Evolutionary conservation across 1,140 invertebrate genomes (phyloP).

Genomic region (Ptiloglossa arizonensis): DNA sequence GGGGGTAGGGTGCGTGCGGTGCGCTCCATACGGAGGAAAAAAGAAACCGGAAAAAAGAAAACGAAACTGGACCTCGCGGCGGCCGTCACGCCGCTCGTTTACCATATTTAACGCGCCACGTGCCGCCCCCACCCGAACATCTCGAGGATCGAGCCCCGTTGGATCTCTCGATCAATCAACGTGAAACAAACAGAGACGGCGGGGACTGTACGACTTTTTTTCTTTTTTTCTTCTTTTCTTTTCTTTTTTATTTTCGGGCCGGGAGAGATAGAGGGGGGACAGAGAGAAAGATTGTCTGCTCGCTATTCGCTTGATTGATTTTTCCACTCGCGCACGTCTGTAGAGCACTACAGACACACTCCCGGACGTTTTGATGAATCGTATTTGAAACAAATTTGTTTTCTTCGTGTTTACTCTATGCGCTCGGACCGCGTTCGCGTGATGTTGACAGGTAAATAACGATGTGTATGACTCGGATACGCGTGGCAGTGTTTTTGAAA

Average conservation of each 20-base stretch:
- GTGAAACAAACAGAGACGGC: constrained; percentile 32
- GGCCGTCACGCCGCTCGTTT: constrained; percentile 50
- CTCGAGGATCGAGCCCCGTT: constrained; percentile 43
- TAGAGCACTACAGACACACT: not conserved
- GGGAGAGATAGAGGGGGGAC: no score
- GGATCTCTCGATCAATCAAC: constrained; percentile 48
- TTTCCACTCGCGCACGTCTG: not conserved
- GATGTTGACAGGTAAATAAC: not conserved
- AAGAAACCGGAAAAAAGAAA: no score
- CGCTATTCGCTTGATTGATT: constrained; percentile 33
- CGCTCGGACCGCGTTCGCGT: not conserved
- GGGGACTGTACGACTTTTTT: not conserved
- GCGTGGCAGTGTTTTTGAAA: not conserved
- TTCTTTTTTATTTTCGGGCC: not conserved
- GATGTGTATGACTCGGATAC: no score
- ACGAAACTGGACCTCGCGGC: constrained; percentile 11
- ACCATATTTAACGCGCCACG: constrained; percentile 52
- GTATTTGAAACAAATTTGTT: constrained; percentile 14
- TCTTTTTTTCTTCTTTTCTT: not conserved
- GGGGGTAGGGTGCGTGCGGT: not conserved
- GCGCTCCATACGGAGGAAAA: not conserved
- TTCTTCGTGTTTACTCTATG: not conserved
- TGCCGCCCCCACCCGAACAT: constrained; percentile 14
- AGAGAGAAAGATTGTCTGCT: not conserved
- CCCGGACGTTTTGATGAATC: constrained; percentile 3